Conservation (phyloP, 2,113 vertebrate species). For the Dasyprocta punctata region DNA sequence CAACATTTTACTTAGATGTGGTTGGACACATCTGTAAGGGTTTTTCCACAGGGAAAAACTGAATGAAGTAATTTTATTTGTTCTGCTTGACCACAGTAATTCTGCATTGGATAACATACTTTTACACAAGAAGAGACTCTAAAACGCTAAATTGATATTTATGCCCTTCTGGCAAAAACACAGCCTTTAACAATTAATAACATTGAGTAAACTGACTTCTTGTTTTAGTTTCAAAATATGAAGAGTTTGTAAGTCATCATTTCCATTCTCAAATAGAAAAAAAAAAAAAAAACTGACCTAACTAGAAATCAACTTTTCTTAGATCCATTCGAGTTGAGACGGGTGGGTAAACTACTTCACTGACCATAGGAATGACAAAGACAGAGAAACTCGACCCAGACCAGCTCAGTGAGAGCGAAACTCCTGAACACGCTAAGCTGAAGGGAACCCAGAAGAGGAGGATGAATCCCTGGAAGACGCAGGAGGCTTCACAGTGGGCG, state of each 20-base stretch:
- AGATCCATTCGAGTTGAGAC: neutral
- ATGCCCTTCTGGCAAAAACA: neutral
- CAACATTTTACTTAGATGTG: neutral
- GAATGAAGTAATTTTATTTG: neutral
- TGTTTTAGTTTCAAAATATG: neutral
- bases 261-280: neutral
- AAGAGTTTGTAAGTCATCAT: neutral
- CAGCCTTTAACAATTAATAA: neutral
- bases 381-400: neutral
- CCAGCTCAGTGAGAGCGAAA: neutral
- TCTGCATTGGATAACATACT: neutral
- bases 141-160: neutral
- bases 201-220: neutral
- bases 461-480: neutral
- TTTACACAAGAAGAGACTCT: neutral
- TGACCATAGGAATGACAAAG: neutral
- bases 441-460: neutral
- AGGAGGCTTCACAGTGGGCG: too few species aligned
- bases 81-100: neutral
- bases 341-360: neutral
- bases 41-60: neutral
- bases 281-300: neutral
- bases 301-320: neutral
- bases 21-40: neutral
- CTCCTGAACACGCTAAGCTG: accelerated